Evolutionary conservation across 2,888 invertebrate genomes (phyloP).

Genomic region (Heliconius sara): DNA sequence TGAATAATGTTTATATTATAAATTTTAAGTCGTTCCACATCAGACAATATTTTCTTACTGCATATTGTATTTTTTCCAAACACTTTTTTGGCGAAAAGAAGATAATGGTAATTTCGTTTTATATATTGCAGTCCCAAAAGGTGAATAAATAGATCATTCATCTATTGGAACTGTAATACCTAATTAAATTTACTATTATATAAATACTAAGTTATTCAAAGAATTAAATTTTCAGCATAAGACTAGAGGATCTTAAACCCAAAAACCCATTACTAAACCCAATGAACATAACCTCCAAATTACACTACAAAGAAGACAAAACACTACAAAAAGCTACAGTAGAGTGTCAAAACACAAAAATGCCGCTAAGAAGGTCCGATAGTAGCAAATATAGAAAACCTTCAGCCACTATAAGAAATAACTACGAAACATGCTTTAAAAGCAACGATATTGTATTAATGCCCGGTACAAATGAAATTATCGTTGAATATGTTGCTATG

Average conservation of each 20-base stretch:
- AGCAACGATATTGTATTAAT: slow-evolving; percentile 79
- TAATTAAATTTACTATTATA: too few relatives aligned
- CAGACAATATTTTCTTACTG: too few relatives aligned
- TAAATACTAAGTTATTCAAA: neutral
- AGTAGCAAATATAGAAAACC: slow-evolving; percentile 88
- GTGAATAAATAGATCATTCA: too few relatives aligned
- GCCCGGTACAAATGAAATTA: slow-evolving; percentile 87
- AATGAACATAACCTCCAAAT: slow-evolving; percentile 87
- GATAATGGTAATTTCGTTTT: too few relatives aligned
- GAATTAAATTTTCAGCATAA: slow-evolving; percentile 69
- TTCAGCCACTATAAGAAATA: slow-evolving; percentile 86
- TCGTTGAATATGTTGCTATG: slow-evolving; percentile 84
- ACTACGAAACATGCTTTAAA: slow-evolving; percentile 85
- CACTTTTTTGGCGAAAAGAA: too few relatives aligned
- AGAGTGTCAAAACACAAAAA: slow-evolving; percentile 87
- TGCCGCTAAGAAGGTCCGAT: slow-evolving; percentile 87
- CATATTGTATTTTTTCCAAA: too few relatives aligned
- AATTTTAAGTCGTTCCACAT: too few relatives aligned
- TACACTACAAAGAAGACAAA: slow-evolving; percentile 93
- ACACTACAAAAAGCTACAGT: slow-evolving; percentile 90
- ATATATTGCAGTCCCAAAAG: too few relatives aligned
- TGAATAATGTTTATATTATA: too few relatives aligned
- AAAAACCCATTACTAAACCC: slow-evolving; percentile 84
- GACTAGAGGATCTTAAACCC: slow-evolving; percentile 86
- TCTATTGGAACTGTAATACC: too few relatives aligned